A percentile compares a stretch with the other conserved stretches of the same genome.
Conservation (phyloP, 2,113 vertebrate species). For the Coreoperca whiteheadi region DNA sequence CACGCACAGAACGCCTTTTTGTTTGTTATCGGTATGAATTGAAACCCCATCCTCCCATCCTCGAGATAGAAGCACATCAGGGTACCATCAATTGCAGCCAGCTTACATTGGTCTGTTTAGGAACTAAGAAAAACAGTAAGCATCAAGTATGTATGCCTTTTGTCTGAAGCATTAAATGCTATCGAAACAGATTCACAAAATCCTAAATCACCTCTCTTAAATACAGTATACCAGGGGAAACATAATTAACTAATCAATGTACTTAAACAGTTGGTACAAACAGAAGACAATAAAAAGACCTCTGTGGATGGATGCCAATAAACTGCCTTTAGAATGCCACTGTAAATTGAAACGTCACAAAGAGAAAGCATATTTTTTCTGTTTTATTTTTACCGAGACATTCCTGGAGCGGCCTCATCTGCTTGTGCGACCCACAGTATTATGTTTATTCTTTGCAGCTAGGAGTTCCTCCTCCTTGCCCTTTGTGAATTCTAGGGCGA, state of each 20-base stretch:
- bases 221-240: neutral
- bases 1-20: neutral
- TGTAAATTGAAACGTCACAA: neutral
- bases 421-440: neutral
- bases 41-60: neutral
- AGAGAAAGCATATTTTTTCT: neutral
- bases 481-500: neutral
- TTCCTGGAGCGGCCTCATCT: neutral
- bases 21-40: neutral
- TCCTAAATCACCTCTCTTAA: neutral
- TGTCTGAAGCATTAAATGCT: neutral
- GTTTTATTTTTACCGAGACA: too few species aligned
- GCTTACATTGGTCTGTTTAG: too few species aligned
- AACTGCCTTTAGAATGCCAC: neutral
- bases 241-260: neutral
- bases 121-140: too few species aligned
- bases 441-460: neutral
- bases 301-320: neutral
- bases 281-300: neutral
- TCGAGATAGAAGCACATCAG: neutral
- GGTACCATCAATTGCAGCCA: neutral
- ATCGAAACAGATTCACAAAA: neutral
- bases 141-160: too few species aligned
- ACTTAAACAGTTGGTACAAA: neutral
- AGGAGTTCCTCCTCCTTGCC: neutral